Evolutionary conservation across 2,888 invertebrate genomes (phyloP), one percentile per base, ranked within the genome.

Genomic region (Parapristionchus giblindavisi): DNA sequence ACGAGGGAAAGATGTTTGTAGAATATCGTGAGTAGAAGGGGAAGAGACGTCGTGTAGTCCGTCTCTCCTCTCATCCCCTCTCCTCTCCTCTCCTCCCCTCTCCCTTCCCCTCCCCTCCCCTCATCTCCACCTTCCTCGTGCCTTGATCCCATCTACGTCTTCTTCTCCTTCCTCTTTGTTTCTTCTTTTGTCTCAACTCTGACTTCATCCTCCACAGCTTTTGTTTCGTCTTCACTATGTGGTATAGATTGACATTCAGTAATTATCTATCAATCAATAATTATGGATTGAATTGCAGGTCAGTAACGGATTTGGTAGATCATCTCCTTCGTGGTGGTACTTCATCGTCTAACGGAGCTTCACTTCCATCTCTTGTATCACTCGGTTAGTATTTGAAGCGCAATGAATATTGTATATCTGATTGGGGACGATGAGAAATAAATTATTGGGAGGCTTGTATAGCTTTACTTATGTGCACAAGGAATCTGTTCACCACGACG

Each of bases 291-390:
- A 3, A 5, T 17, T 63, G 24, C 52, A 68, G 68, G 52, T 68
- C 68, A 36, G 68, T 68, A 3, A 52, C 68, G 34, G 68, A 68
- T 32, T 24, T 68, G 27, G n/a, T 68, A n/a, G 68, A 68, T 51
- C 68, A 68, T 40, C 54, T 68, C 38, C 36, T 68, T 52, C 34
- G 52, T 32, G 68, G 52, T 17, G 68, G 68, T 48, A 32, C 61
- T 1, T 61, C 61, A 38, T 24, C 61, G 24, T 65, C 65, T 3
- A 65, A 29, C 32, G 65, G 65, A 65, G 65, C 43, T 29, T 48
- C 43, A 14, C 11, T 65, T 3, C 65, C 65, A 21, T 65, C 65
- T 27, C 43, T 65, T 21, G 48, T 65, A 17, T 65, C 65, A 29
- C 24, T 65, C 27, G 65, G 65, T 65, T 5, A 27, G 65, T 65